Conservation (phyloP, 2,888 invertebrate species). For the Tortricodes alternella region DNA sequence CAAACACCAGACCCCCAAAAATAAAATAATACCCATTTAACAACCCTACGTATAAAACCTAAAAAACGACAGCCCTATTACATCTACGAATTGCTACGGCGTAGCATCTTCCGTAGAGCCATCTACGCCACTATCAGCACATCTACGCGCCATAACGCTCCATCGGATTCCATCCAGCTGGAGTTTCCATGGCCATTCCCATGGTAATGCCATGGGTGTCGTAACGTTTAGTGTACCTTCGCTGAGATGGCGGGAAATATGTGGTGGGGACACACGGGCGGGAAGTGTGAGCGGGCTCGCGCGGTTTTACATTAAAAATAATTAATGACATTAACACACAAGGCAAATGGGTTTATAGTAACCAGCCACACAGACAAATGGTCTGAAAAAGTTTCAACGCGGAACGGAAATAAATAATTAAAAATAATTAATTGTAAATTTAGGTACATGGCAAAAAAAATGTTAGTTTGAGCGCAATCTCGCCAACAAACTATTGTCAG, state of each 20-base stretch:
- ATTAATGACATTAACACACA: neutral
- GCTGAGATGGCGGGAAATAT: neutral
- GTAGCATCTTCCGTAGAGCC: slow-evolving; percentile 24
- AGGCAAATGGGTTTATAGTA: no score
- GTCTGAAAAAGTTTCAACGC: neutral
- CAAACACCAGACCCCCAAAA: no score
- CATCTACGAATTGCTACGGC: slow-evolving; percentile 22
- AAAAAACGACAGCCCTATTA: neutral
- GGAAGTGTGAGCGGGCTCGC: neutral
- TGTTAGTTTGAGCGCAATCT: no score
- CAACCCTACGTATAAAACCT: neutral
- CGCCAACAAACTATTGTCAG: no score
- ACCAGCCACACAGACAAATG: no score
- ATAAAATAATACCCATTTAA: neutral
- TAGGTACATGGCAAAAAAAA: no score
- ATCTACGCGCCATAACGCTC: slow-evolving; percentile 23
- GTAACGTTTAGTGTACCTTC: neutral
- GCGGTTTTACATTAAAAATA: neutral
- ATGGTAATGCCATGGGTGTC: slow-evolving; percentile 23
- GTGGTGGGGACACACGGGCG: neutral
- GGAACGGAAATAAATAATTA: no score
- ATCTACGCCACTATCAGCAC: slow-evolving; percentile 11
- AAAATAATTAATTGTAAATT: no score
- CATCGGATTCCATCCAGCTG: slow-evolving; percentile 7
- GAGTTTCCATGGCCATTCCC: slow-evolving; percentile 14